Evolutionary conservation across 2,113 vertebrate genomes (phyloP), one percentile per base, ranked within the genome.

Genomic region (Scatophagus argus): DNA sequence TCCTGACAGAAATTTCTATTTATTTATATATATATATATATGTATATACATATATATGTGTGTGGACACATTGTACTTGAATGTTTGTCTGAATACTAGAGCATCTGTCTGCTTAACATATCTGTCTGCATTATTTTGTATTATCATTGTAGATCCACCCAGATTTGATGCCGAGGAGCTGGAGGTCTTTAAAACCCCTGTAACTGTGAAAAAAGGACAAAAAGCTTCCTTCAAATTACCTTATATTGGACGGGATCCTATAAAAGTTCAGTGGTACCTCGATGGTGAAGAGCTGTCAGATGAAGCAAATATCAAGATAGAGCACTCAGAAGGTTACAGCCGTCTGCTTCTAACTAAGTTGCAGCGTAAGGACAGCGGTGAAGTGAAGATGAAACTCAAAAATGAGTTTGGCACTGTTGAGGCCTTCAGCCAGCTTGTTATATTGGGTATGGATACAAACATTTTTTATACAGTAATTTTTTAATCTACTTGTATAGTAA

Each of bases 371-470:
- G 96, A 98, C 81, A 76, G 93, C 3, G 98, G 96, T 10, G 95
- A 93, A 82, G 91, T 98, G 87, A 96, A 96, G 85, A 75, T 97
- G 36, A 97, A 94, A 68, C 91, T 97, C 67, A 97, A 93, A 91
- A 99, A 97, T 3, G 90, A 96, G 68, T 96, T 95, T 66, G 97
- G 97, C 1, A 83, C 86, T 0, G 2, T 82, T 38, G 95, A 96
- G 71, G 94, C 95, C 17, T 1, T 88, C 12, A 80, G 95, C 61
- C 93, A 94, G 61, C 90, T 99, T 19, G 1, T 87, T 80, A 95
- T 98, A 23, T 69, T 92, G 85, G 97, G 97, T 99, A 90, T 88
- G 95, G 76, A 74, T 59, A 23, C 9, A 80, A 7, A 52, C 6
- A 31, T 41, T 46, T 21, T 34, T 44, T 43, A 21, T 44, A 39